Evolutionary conservation across 2,888 invertebrate genomes (phyloP).

Genomic region (Meganola albula): DNA sequence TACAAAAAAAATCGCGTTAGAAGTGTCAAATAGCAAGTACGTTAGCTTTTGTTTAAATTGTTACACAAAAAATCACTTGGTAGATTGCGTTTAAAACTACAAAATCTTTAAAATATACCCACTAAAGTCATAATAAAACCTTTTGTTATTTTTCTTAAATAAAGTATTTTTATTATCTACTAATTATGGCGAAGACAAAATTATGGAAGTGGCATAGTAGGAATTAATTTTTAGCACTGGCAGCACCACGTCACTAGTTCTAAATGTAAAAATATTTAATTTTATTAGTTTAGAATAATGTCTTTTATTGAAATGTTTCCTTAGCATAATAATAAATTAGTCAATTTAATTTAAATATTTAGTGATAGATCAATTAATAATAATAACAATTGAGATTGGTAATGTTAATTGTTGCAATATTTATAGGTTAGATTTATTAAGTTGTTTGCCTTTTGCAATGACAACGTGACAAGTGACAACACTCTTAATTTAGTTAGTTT

Average conservation of each 20-base stretch:
- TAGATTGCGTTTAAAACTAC: too few relatives aligned
- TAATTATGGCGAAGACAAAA: background rate
- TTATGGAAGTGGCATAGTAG: conserved; percentile 9
- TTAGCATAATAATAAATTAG: conserved; percentile 66
- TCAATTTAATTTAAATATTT: conserved; percentile 52
- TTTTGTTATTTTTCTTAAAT: too few relatives aligned
- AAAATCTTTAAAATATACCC: too few relatives aligned
- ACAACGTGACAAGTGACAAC: too few relatives aligned
- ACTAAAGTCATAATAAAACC: too few relatives aligned
- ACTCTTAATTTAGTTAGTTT: too few relatives aligned
- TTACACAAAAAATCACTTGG: too few relatives aligned
- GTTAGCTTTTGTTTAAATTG: too few relatives aligned
- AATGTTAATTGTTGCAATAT: conserved; percentile 52
- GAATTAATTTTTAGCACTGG: conserved; percentile 20
- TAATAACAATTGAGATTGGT: conserved; percentile 55
- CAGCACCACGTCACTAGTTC: conserved; percentile 36
- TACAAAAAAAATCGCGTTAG: too few relatives aligned
- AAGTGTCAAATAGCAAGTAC: too few relatives aligned
- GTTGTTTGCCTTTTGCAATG: too few relatives aligned
- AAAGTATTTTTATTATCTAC: background rate
- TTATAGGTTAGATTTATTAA: conserved; percentile 36
- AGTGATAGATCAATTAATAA: conserved; percentile 37
- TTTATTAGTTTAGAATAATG: too few relatives aligned
- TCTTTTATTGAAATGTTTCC: conserved; percentile 34
- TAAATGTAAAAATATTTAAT: conserved; percentile 35